These are phyloP conservation scores for Stenoptilia bipunctidactyla DNA, from an alignment of 2,888 invertebrate species.

Conservation along the genomic window DNA sequence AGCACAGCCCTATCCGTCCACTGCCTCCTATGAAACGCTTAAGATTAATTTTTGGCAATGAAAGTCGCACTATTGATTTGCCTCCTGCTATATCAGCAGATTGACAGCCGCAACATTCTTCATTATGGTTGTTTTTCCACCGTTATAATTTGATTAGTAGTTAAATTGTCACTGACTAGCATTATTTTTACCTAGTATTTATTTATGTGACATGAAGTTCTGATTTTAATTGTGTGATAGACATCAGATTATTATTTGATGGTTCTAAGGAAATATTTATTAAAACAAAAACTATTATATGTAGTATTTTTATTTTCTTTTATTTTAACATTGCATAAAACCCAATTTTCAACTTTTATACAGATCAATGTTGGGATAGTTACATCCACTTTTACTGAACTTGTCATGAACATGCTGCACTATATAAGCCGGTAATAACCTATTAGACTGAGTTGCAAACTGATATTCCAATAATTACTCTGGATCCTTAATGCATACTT, in stretches of 20 bases:
- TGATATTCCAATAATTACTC: too few relatives aligned
- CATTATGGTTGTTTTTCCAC: conserved; percentile 60
- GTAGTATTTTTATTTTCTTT: conserved; percentile 30
- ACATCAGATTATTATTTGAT: conserved; percentile 46
- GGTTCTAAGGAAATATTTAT: conserved; percentile 49
- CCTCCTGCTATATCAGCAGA: conserved; percentile 78
- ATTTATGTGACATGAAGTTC: conserved; percentile 54
- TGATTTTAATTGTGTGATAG: conserved; percentile 52
- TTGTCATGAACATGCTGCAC: too few relatives aligned
- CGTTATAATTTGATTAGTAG: conserved; percentile 66
- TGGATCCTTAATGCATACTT: too few relatives aligned
- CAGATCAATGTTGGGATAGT: too few relatives aligned
- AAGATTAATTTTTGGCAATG: conserved; percentile 89
- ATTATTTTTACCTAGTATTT: conserved; percentile 59
- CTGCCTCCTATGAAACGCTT: conserved; percentile 86
- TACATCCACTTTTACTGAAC: too few relatives aligned
- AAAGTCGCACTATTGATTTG: conserved; percentile 90
- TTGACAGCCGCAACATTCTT: conserved; percentile 55
- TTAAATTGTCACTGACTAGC: conserved; percentile 67
- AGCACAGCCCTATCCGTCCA: conserved; percentile 67
- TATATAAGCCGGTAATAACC: too few relatives aligned
- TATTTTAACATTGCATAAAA: too few relatives aligned
- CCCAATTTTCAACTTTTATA: too few relatives aligned
- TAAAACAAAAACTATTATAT: conserved; percentile 29
- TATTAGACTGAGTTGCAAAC: too few relatives aligned